Evolutionary conservation across 1,140 invertebrate genomes (phyloP), one percentile per base, ranked within the genome.

Genomic region (Rhopalosiphum maidis): DNA sequence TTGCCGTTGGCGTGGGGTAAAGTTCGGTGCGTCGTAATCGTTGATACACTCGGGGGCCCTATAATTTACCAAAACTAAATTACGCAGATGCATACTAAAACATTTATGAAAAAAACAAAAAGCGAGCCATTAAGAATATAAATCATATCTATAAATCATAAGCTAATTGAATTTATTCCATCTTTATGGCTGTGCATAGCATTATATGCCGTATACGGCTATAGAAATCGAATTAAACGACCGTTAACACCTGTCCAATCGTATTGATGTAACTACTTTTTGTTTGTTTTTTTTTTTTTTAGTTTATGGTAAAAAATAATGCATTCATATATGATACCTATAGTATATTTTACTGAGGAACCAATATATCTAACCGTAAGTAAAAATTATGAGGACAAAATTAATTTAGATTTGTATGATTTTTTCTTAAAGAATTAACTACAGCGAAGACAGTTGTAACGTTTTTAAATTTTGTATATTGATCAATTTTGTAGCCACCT

Each of bases 1-100:
- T 41, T 46, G 43, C 30, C 23, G 88, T n/a, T 4, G 15, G n/a
- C 25, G 35, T 37, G 21, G 88, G 88, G 88, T 54, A 41, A 89
- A 89, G 88, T 55, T 89, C 48, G 48, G 51, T 89, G 51, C 88
- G 22, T 89, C 88, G 88, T 89, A 89, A 92, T 92, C 77, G 91
- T 92, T 92, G 91, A 92, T 92, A 92, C 91, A 83, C 91, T 83
- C 68, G 91, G 91, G 91, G 91, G 91, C 51, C 60, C 91, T 92
- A 92, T 92, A 92, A 92, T 92, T 92, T 92, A 92, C 91, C 77
- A 41, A 92, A 92, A 82, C 68, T 54, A 82, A 92, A 92, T 92
- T 83, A 92, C 68, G 37, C 60, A 51, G 90, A 91, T 48, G 68
- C 60, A 51, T 82, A 82, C 90, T 48, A 82, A 82, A 91, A 68